Conservation (phyloP, 2,797 vertebrate species). For the Mus minutoides region DNA sequence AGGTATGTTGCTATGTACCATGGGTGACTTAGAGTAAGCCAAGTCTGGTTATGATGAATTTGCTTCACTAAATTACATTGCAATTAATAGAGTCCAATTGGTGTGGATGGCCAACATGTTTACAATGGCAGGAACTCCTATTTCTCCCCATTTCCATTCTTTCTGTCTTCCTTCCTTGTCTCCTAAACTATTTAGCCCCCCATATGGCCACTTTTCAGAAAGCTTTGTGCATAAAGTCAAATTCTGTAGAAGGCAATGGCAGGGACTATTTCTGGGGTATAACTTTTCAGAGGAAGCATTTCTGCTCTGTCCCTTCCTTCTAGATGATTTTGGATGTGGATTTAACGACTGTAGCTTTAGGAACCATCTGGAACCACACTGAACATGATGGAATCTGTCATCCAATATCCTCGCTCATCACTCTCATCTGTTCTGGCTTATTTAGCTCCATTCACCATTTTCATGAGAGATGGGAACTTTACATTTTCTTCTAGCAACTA, state of each 20-base stretch:
- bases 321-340: background rate
- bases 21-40: background rate
- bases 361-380: background rate
- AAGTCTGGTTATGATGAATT: background rate
- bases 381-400: background rate
- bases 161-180: background rate
- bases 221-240: background rate
- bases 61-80: background rate
- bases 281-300: background rate
- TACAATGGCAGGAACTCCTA: background rate
- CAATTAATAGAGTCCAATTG: background rate
- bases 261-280: background rate
- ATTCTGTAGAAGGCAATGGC: conserved; percentile 17
- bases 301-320: background rate
- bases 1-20: background rate
- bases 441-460: background rate
- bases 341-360: background rate
- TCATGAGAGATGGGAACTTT: background rate
- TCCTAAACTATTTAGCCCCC: background rate
- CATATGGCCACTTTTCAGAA: background rate
- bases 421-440: background rate
- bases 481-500: background rate
- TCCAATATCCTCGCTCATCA: background rate
- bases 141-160: background rate
- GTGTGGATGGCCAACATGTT: background rate